Evolutionary conservation across 2,113 vertebrate genomes (phyloP).

Genomic region (Zosterops lateralis): DNA sequence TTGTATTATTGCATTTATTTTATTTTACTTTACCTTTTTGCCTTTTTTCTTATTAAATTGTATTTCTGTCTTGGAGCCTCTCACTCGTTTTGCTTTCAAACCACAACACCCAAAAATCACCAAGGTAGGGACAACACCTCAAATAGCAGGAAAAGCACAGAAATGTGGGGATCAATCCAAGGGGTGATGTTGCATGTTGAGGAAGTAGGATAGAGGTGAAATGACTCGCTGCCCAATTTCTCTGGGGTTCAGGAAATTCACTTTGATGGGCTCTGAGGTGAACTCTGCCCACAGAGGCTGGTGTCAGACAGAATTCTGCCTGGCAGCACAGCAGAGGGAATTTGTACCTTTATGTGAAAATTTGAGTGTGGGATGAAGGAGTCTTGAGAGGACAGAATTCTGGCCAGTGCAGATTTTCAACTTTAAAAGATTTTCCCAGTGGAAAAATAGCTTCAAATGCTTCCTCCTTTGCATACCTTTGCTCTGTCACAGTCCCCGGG

Average conservation of each 20-base stretch:
- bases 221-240: not conserved
- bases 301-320: not conserved
- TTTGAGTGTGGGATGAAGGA: not conserved
- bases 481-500: fast-evolving
- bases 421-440: not conserved
- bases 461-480: not conserved
- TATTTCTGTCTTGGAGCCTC: no score
- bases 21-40: no score
- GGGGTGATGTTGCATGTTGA: not conserved
- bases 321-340: not conserved
- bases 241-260: not conserved
- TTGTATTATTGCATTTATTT: no score
- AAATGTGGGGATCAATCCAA: fast-evolving
- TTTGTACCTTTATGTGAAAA: not conserved
- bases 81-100: no score
- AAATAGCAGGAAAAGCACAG: fast-evolving
- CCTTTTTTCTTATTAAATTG: no score
- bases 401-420: not conserved
- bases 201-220: not conserved
- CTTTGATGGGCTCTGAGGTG: not conserved
- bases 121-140: not conserved
- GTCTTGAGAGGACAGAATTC: not conserved
- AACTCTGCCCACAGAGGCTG: not conserved
- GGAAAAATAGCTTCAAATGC: not conserved
- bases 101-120: not conserved